Base-by-base conservation (phyloP, 1,140 invertebrate species). In the Camponotus vicinus region DNA sequence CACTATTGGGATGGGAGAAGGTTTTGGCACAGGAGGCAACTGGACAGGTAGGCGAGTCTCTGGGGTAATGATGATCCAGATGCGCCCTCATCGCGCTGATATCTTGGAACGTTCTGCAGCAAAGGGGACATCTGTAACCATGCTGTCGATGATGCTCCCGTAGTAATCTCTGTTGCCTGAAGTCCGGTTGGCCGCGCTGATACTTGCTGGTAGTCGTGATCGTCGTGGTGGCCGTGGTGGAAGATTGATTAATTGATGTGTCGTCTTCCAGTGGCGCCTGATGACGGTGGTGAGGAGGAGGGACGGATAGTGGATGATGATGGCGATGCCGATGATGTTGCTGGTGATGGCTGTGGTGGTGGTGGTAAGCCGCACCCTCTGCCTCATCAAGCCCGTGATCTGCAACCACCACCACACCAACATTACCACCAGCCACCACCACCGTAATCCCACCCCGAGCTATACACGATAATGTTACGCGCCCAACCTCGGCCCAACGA, bases 1-100 rank as follows among this genome's bases (percentile, higher is more conserved):
- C 97, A 57, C 97, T 97, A 94, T 98, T 98, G 7, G 97, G 97
- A 94, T 98, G 97, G 57, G 97, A 96, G 94, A 98, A 98, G 80
- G 96, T 96, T 87, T 97, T 96, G 55, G 96, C 96, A 93, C 97
- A 98, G 69, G 96, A 95, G 34, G 96, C 95, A 52, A 98, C 97
- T 9, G 97, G 97, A 95, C 97, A 98, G 57, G 96, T 96, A 55
- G 97, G 97, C 93, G 97, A 97, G 94, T 98, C 97, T 87, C 97
- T 96, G 8, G 97, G 97, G 95, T 98, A 98, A 94, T 98, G 97
- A 76, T 97, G 96, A 89, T 97, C 97, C 88, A 98, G 95, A 94
- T 98, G 97, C 45, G 96, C 95, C 61, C 97, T 96, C 93, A 97
- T 96, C 45, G 94, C 95, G 82, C 96, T 96, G 90, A 97, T 96